phyloP scores from a whole-genome alignment of 2,888 invertebrate species.

The Cheilosia pagana region DNA sequence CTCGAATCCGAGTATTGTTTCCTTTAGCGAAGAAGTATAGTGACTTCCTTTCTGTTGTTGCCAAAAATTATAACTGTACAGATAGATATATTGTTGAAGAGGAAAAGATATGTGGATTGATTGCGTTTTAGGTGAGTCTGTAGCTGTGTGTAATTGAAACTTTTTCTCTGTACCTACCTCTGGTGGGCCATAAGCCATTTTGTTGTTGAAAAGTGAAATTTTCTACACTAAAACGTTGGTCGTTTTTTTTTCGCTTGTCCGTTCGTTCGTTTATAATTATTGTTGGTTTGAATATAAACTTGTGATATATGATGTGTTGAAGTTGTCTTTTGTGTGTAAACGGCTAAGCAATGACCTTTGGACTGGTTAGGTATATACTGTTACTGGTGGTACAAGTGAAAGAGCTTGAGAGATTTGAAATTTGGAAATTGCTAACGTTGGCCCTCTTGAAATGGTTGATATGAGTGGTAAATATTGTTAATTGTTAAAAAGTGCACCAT shows the following conservation, averaged over 20 bases:
- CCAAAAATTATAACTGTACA: slow-evolving; percentile 26
- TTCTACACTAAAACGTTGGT: slow-evolving; percentile 19
- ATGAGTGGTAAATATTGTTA: slow-evolving; percentile 21
- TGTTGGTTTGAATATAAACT: slow-evolving; percentile 30
- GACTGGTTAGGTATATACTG: background rate
- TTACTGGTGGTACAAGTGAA: slow-evolving; percentile 30
- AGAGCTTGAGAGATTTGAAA: slow-evolving; percentile 1
- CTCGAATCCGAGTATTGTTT: slow-evolving; percentile 27
- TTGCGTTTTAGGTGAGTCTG: slow-evolving; percentile 70
- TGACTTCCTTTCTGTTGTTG: slow-evolving; percentile 55
- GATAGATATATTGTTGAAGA: slow-evolving; percentile 14
- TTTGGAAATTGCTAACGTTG: background rate
- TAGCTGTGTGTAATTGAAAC: slow-evolving; percentile 38
- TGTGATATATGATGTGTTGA: slow-evolving; percentile 53
- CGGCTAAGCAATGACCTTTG: slow-evolving; percentile 25
- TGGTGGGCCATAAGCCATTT: slow-evolving; percentile 49
- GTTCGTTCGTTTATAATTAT: slow-evolving; percentile 21
- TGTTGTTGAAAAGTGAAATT: slow-evolving; percentile 64
- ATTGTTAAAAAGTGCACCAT: no score
- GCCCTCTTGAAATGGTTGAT: background rate
- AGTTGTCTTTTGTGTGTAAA: background rate
- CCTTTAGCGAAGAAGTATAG: slow-evolving; percentile 8
- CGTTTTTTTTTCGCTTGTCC: slow-evolving; percentile 15
- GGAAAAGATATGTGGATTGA: slow-evolving; percentile 65
- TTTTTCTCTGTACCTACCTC: slow-evolving; percentile 32